phyloP scores from a whole-genome alignment of 2,113 vertebrate genomes.

The Tympanuchus pallidicinctus region DNA sequence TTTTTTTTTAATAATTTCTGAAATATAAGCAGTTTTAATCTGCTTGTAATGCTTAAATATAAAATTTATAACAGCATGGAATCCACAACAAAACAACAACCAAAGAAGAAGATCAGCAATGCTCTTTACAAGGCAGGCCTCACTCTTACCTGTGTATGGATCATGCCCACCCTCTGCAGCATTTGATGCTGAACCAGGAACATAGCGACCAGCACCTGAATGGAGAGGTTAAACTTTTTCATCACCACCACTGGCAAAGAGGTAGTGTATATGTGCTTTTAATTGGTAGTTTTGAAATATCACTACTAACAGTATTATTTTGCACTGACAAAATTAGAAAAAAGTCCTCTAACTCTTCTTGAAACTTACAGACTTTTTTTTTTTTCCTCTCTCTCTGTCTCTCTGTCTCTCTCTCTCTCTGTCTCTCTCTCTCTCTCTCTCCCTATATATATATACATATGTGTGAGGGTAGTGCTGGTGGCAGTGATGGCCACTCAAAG shows the following conservation, averaged over 20 bases:
- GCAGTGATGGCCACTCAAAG: accelerated
- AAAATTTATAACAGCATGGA: neutral
- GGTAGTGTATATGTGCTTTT: neutral
- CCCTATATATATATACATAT: neutral
- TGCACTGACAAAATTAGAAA: neutral
- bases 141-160: slow-evolving; percentile 87
- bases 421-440: no score
- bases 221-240: neutral
- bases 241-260: neutral
- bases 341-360: neutral
- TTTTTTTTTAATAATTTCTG: neutral
- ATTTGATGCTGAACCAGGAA: slow-evolving; percentile 83
- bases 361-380: neutral
- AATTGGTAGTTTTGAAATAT: neutral
- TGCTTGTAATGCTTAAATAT: neutral
- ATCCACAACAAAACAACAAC: neutral
- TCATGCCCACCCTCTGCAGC: slow-evolving; percentile 76
- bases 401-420: no score
- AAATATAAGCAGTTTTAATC: neutral
- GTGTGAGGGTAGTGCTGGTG: accelerated
- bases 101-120: neutral
- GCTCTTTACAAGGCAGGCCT: neutral
- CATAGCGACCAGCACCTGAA: slow-evolving; percentile 91
- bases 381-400: no score
- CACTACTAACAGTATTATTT: neutral